Evolutionary conservation across 2,113 vertebrate genomes (phyloP).

Genomic region (Macroglossus sobrinus): DNA sequence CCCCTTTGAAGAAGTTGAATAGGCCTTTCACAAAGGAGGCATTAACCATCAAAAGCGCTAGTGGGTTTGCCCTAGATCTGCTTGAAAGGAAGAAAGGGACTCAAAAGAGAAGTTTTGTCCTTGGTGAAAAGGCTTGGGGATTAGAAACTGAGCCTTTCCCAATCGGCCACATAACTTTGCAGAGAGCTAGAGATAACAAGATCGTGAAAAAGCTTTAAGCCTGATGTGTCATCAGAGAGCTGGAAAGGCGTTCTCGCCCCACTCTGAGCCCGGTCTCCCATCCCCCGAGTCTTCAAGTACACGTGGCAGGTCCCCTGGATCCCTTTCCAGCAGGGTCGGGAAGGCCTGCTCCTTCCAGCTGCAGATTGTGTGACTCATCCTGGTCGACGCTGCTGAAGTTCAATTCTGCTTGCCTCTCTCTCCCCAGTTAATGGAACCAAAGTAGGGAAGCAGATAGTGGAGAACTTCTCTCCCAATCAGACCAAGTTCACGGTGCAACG

Average conservation of each 20-base stretch:
- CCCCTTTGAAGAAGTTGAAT: background rate
- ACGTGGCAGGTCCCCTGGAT: background rate
- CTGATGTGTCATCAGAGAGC: background rate
- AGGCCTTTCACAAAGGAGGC: background rate
- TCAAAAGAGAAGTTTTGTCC: background rate
- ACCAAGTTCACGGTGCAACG: slow-evolving; percentile 88
- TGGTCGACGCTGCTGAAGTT: background rate
- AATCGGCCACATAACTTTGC: background rate
- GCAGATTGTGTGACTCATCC: background rate
- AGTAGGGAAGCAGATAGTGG: slow-evolving; percentile 78
- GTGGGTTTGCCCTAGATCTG: background rate
- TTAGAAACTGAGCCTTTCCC: background rate
- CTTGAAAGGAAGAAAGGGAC: slow-evolving; percentile 36
- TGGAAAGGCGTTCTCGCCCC: background rate
- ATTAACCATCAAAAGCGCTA: background rate
- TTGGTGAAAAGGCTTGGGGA: background rate
- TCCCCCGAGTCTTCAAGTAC: background rate
- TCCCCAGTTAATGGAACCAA: slow-evolving; percentile 92
- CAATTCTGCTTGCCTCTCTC: slow-evolving; percentile 49
- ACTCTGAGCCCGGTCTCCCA: background rate
- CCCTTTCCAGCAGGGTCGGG: background rate
- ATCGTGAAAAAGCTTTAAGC: background rate
- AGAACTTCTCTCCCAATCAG: slow-evolving; percentile 89
- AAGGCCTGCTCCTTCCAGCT: background rate
- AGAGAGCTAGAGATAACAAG: background rate